A percentile compares a stretch with the other conserved stretches of the same genome.
Conservation (phyloP, 2,797 vertebrate species). For the Pagetopsis macropterus region DNA sequence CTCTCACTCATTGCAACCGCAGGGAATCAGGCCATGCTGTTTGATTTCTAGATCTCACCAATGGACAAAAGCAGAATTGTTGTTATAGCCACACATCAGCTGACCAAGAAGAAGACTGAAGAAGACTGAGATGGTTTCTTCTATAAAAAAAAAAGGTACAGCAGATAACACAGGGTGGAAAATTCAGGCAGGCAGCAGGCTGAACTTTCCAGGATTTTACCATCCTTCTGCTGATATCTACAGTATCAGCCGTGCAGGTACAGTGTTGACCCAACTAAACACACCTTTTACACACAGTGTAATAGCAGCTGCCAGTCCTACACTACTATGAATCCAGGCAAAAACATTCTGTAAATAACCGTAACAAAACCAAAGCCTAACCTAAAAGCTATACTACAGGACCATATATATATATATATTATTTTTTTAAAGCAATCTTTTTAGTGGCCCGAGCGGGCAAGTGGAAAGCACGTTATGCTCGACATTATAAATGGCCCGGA, state of each 20-base stretch:
- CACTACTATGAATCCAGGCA: background rate
- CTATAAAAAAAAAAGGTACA: conserved; percentile 44
- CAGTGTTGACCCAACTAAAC: too few relatives aligned
- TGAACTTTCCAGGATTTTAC: conserved; percentile 22
- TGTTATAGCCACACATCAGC: conserved; percentile 51
- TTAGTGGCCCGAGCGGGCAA: too few relatives aligned
- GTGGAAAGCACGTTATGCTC: too few relatives aligned
- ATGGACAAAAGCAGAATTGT: conserved; percentile 62
- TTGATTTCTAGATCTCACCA: conserved; percentile 59
- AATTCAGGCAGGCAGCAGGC: conserved; percentile 40
- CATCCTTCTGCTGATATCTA: background rate
- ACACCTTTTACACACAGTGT: too few relatives aligned
- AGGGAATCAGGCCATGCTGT: conserved; percentile 32
- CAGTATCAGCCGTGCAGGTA: too few relatives aligned
- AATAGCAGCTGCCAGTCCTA: background rate
- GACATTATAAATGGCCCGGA: too few relatives aligned
- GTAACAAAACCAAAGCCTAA: background rate
- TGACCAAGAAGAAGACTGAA: conserved; percentile 32
- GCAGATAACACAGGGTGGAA: conserved; percentile 43
- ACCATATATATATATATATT: too few relatives aligned
- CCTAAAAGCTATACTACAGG: background rate
- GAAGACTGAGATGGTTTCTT: conserved; percentile 32
- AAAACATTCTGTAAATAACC: background rate
- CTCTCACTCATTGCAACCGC: conserved; percentile 24
- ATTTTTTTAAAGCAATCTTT: too few relatives aligned